These are phyloP conservation scores for Illadopsis cleaveri DNA, from an alignment of 2,113 vertebrate genomes.

Conservation along the genomic window DNA sequence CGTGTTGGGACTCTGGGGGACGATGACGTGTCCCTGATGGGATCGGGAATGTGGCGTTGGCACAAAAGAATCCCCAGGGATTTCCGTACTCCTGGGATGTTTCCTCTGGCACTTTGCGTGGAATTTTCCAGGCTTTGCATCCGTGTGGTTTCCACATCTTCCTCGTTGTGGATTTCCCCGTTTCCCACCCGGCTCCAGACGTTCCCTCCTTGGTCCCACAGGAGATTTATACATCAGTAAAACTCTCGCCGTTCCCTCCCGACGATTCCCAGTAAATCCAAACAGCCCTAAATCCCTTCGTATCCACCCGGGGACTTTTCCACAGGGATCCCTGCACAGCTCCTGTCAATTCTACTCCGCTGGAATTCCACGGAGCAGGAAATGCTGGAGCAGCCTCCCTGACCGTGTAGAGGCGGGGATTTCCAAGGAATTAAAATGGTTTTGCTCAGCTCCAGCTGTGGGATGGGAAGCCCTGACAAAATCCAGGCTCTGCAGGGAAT, in stretches of 20 bases:
- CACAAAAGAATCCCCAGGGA: fast-evolving
- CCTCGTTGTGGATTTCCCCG: background rate
- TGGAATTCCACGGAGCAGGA: background rate
- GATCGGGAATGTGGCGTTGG: fast-evolving
- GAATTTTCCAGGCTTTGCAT: background rate
- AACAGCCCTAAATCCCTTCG: background rate
- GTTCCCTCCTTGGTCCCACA: background rate
- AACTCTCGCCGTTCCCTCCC: background rate
- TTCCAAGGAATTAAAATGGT: background rate
- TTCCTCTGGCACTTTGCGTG: background rate
- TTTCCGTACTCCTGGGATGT: background rate
- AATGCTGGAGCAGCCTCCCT: background rate
- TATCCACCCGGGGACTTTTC: background rate
- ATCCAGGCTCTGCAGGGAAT: background rate
- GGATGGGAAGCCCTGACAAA: background rate
- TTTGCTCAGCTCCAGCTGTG: fast-evolving
- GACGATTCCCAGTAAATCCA: background rate
- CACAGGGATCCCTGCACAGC: background rate
- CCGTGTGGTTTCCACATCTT: background rate
- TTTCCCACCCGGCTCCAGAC: background rate
- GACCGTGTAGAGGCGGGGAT: background rate
- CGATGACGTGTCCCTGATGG: fast-evolving
- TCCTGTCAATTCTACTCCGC: background rate
- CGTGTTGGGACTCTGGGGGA: fast-evolving
- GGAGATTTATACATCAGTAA: background rate